Base-by-base conservation (phyloP, 2,888 invertebrate species). In the Pinctada fucata region DNA sequence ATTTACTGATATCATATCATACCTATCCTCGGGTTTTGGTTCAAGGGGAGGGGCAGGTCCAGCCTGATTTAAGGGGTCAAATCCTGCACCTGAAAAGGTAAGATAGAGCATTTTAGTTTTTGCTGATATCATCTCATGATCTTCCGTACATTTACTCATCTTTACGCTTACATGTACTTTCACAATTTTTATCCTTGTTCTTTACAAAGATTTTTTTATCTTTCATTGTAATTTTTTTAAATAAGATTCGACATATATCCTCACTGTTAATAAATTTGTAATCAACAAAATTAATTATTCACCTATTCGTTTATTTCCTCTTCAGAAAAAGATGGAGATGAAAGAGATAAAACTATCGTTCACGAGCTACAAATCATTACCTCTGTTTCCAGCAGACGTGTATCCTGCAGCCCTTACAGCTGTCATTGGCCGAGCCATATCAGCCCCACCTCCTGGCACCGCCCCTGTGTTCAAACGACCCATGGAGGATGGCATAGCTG, bases 351-450 rank as follows among this genome's bases (percentile, higher is more conserved):
- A 31, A 31, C 31, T 31, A 31, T 31, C 31, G 31, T 31, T 31
- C 31, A 31, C 31, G 31, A 31, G 31, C 31, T 31, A 31, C 31
- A 31, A 31, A 31, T 10, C 13, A 13, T 48, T 72, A 90, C 90
- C 88, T 94, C 94, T 85, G 93, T 94, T 89, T 48, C 93, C 93
- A 72, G 94, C 95, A 2, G 97, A 97, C 3, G 97, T 97, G 92
- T 97, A 99, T 0, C 99, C 99, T 49, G 97, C 99, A 6, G 97
- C 99, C 78, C 97, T 94, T 64, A 99, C 97, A 2, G 99, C 99
- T 2, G 99, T 99, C 94, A 99, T 98, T 0, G 99, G 99, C 78
- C 99, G 90, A 47, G 93, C 93, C 72, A 88, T 90, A 73, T 90
- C 92, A 73, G 87, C 88, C 3, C 89, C 90, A 3, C 88, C 90